Evolutionary conservation across 2,888 invertebrate species (phyloP), one percentile per base, ranked within the genome.

Genomic region (Drosophila nr. fundita): DNA sequence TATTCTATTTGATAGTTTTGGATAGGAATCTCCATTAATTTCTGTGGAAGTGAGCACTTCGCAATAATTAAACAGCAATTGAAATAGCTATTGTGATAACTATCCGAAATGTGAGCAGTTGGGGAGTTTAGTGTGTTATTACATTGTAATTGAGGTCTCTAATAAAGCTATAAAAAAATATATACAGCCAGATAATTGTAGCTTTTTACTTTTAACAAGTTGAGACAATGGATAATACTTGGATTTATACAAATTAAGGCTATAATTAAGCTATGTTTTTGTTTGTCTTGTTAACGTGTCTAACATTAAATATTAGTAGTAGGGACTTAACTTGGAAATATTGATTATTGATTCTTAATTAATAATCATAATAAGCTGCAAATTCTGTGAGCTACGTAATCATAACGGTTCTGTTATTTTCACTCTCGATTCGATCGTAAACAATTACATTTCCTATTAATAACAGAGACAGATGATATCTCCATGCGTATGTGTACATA

Each of bases 61-160:
- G 13, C 54, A 40, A n/a, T 50, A 55, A 67, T 67, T 54, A 67
- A 54, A 40, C 49, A 40, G 32, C 32, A 66, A 49, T 52, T 42
- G 15, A 18, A 59, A 52, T 30, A 2, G 30, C n/a, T n/a, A 24
- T n/a, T 68, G 38, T 42, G 42, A 59, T 58, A 67, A 40, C 32
- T 40, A 75, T 36, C 61, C 13, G 40, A 21, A 42, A 49, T 32
- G 52, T 57, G 59, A 57, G 24, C 36, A 24, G 38, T 18, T 53
- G 45, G 4, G n/a, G 7, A 49, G 27, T 48, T 21, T 21, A 59
- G 42, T 27, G 15, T 61, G 55, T 45, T 38, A 76, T 74, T 64
- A 42, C 50, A 50, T 40, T 49, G 2, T 32, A 60, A 62, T 76
- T 73, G 52, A 59, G n/a, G 36, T 68, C 27, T 49, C 13, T 10